These are phyloP conservation scores for Penaeus indicus DNA, from an alignment of 1,140 invertebrate genomes.

Conservation along the genomic window DNA sequence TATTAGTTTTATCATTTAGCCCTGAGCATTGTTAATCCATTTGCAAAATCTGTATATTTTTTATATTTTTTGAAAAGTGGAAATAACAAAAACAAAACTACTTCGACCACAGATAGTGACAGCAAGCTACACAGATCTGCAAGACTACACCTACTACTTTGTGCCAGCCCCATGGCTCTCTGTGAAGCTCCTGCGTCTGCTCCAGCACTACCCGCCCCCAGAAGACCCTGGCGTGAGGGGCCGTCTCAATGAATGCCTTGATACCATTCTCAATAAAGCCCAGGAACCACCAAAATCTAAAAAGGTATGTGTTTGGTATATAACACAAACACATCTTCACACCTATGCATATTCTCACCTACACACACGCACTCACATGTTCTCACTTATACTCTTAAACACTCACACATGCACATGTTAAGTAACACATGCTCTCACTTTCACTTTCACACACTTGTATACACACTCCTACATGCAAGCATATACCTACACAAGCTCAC, in stretches of 20 bases:
- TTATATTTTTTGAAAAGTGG: background rate
- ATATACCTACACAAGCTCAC: too few species aligned
- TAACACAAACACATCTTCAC: too few species aligned
- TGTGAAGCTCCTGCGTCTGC: slow-evolving; percentile 93
- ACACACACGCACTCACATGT: too few species aligned
- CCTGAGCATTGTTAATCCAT: background rate
- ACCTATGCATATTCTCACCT: too few species aligned
- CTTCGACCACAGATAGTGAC: slow-evolving; percentile 86
- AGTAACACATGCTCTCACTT: too few species aligned
- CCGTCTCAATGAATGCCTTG: slow-evolving; percentile 96
- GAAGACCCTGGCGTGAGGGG: slow-evolving; percentile 96
- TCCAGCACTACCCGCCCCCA: slow-evolving; percentile 99
- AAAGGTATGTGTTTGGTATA: slow-evolving; percentile 76
- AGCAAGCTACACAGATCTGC: slow-evolving; percentile 97
- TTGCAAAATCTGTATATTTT: background rate
- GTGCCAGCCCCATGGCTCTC: slow-evolving; percentile 99
- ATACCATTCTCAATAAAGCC: slow-evolving; percentile 99
- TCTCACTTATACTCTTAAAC: too few species aligned
- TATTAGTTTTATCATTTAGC: background rate
- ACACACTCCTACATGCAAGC: too few species aligned
- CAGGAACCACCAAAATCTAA: slow-evolving; percentile 99
- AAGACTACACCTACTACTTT: slow-evolving; percentile 99
- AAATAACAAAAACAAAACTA: background rate
- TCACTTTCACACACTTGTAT: too few species aligned
- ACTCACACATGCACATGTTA: too few species aligned